phyloP scores from a whole-genome alignment of 2,888 invertebrate species.

The Drosophila sordidula region DNA sequence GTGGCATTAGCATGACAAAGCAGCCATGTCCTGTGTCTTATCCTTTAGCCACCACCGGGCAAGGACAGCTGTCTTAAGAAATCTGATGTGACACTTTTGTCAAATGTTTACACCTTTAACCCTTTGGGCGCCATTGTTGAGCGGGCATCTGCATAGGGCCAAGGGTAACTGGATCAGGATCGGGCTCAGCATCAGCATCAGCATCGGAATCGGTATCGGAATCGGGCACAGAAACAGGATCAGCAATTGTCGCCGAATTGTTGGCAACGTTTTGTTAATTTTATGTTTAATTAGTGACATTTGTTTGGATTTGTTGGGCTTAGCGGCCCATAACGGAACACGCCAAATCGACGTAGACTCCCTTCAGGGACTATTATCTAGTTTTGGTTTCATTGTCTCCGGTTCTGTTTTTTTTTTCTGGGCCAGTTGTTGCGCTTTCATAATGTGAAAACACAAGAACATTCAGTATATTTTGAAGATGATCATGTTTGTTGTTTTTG shows the following conservation, averaged over 20 bases:
- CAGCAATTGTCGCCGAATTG: conserved; percentile 55
- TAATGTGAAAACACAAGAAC: no score
- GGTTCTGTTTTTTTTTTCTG: neutral
- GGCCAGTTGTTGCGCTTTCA: neutral
- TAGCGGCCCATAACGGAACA: conserved; percentile 16
- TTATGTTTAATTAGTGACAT: conserved; percentile 71
- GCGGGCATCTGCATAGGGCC: conserved; percentile 46
- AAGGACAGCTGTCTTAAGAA: conserved; percentile 59
- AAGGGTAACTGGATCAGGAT: conserved; percentile 36
- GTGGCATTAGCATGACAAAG: conserved; percentile 55
- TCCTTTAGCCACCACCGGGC: conserved; percentile 30
- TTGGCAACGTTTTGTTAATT: conserved; percentile 61
- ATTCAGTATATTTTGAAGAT: no score
- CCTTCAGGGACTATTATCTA: neutral
- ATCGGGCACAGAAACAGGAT: conserved; percentile 5
- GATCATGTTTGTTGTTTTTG: no score
- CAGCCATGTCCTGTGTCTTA: conserved; percentile 21
- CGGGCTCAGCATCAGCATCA: neutral
- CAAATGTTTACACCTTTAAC: conserved; percentile 82
- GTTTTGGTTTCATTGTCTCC: neutral
- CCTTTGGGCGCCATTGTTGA: conserved; percentile 63
- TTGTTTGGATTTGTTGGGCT: conserved; percentile 61
- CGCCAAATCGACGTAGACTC: neutral
- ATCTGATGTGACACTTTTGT: conserved; percentile 78
- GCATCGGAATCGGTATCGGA: neutral